Evolutionary conservation across 2,113 vertebrate genomes (phyloP).

Genomic region (Elanoides forficatus): DNA sequence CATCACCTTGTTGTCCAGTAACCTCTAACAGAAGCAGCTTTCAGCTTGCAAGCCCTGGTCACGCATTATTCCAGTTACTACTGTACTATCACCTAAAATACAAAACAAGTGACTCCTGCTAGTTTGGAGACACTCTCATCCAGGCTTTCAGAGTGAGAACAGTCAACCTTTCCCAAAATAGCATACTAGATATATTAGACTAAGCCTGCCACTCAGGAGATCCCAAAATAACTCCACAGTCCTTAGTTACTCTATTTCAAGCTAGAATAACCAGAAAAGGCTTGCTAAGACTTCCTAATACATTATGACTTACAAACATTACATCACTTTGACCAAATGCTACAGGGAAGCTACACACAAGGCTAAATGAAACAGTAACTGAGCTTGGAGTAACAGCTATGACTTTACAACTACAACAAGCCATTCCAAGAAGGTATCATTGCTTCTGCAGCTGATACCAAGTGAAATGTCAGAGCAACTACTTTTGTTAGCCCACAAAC

Average conservation of each 20-base stretch:
- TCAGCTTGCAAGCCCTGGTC: background rate
- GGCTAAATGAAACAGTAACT: background rate
- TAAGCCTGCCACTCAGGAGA: slow-evolving; percentile 7
- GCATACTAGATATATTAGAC: background rate
- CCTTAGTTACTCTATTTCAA: background rate
- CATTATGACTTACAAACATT: background rate
- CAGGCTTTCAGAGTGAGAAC: background rate
- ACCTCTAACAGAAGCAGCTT: background rate
- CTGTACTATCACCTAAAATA: background rate
- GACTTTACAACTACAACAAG: background rate
- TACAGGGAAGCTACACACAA: background rate
- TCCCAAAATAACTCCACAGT: slow-evolving; percentile 30
- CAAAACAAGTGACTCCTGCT: background rate
- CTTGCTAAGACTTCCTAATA: background rate
- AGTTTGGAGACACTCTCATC: background rate
- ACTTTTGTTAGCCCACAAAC: background rate
- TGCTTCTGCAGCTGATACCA: background rate
- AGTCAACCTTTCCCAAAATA: slow-evolving; percentile 48
- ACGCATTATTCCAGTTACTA: background rate
- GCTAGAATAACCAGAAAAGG: background rate
- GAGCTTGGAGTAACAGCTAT: background rate
- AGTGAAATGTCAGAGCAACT: background rate
- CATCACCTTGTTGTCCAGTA: background rate
- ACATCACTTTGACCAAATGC: background rate
- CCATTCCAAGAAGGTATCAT: background rate